phyloP scores from a whole-genome alignment of 2,888 invertebrate genomes.

The Melieria crassipennis region DNA sequence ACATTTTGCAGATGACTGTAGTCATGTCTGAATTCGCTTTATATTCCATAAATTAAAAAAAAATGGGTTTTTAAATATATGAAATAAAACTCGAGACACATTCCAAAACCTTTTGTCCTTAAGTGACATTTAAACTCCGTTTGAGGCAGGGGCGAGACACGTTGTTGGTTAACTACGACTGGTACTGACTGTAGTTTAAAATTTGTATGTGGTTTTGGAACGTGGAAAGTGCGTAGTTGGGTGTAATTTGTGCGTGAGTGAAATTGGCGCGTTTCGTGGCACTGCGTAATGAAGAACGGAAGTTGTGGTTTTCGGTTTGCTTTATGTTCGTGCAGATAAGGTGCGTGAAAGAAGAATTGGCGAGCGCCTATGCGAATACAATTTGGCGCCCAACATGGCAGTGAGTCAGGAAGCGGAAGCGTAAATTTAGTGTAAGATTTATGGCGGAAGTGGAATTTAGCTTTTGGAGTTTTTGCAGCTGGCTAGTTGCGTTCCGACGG shows the following conservation, averaged over 20 bases:
- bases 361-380: not conserved
- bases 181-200: too few species aligned
- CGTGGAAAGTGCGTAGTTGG: conserved; percentile 21
- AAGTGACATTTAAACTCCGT: too few species aligned
- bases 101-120: too few species aligned
- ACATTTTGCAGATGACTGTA: too few species aligned
- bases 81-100: too few species aligned
- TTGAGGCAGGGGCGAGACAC: too few species aligned
- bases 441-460: conserved; percentile 30
- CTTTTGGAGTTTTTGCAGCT: not conserved
- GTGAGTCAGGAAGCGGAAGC: conserved; percentile 16
- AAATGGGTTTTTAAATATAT: too few species aligned
- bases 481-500: too few species aligned
- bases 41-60: too few species aligned
- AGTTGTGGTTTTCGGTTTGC: conserved; percentile 31
- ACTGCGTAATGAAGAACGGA: conserved; percentile 27
- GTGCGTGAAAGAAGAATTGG: not conserved
- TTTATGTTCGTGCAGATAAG: conserved; percentile 18
- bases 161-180: too few species aligned
- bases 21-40: too few species aligned
- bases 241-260: conserved; percentile 50
- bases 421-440: conserved; percentile 33
- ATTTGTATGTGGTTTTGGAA: conserved; percentile 41
- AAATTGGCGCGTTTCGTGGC: conserved; percentile 9
- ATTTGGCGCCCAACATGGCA: not conserved